A percentile compares a stretch with the other conserved stretches of the same genome.
Conservation (phyloP, 2,888 invertebrate species). For the Drosophila borborema region DNA sequence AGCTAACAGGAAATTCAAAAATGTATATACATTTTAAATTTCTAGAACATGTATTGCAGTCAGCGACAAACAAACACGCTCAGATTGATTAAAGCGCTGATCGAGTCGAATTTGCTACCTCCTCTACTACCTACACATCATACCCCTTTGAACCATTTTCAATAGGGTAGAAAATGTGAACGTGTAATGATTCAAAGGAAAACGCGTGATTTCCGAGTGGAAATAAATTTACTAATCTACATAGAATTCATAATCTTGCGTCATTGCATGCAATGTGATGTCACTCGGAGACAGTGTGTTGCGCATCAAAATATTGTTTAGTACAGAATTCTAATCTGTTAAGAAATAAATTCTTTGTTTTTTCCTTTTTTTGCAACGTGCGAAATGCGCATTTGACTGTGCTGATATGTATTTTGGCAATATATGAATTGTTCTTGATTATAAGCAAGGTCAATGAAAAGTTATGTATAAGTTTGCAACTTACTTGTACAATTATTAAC, state of each 20-base stretch:
- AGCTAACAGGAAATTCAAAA: too few species aligned
- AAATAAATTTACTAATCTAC: slow-evolving; percentile 7
- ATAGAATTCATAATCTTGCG: slow-evolving; percentile 34
- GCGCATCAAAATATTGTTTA: slow-evolving; percentile 39
- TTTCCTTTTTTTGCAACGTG: slow-evolving; percentile 14
- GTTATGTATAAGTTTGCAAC: slow-evolving; percentile 14
- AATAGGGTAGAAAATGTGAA: neutral
- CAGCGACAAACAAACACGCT: too few species aligned
- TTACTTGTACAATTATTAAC: slow-evolving; percentile 37
- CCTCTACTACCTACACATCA: neutral
- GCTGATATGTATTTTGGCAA: slow-evolving; percentile 13
- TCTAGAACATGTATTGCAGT: neutral
- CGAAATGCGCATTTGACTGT: slow-evolving; percentile 9
- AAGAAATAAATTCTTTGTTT: neutral
- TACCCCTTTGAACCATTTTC: neutral
- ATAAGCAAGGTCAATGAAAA: slow-evolving; percentile 31
- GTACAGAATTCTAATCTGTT: slow-evolving; percentile 26
- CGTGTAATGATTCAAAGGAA: slow-evolving; percentile 11
- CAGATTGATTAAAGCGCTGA: too few species aligned
- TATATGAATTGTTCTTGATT: slow-evolving; percentile 8
- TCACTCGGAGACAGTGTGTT: slow-evolving; percentile 27
- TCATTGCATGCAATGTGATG: slow-evolving; percentile 54
- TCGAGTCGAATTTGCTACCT: neutral
- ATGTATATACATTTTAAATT: neutral
- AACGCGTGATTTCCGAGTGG: slow-evolving; percentile 38